Percentiles rank a stretch among this genome's conserved stretches.
phyloP scores from a whole-genome alignment of 2,113 vertebrate species.

The Emydura subglobosa region DNA sequence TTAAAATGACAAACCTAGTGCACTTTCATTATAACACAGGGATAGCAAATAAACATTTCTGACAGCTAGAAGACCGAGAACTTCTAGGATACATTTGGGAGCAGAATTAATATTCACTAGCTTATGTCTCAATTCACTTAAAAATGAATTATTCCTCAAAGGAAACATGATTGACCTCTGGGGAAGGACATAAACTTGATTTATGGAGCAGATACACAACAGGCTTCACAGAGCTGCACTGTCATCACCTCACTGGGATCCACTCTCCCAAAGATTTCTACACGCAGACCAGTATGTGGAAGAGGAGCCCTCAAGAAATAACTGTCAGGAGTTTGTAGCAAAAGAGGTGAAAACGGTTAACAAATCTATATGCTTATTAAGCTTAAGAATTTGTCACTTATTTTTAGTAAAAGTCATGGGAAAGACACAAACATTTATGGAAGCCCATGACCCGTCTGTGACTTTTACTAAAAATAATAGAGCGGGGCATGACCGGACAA shows the following conservation, averaged over 20 bases:
- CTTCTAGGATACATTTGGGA: background rate
- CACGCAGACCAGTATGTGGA: background rate
- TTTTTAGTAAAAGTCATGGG: no score
- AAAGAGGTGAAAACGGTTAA: background rate
- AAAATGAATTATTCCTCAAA: background rate
- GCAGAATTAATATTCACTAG: background rate
- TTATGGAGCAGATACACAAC: background rate
- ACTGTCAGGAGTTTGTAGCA: background rate
- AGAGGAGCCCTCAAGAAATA: background rate
- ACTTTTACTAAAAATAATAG: no score
- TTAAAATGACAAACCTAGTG: background rate
- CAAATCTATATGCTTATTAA: background rate
- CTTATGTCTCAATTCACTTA: background rate
- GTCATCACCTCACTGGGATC: background rate
- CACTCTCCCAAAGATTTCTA: background rate
- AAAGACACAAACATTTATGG: no score
- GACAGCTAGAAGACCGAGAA: background rate
- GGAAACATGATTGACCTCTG: background rate
- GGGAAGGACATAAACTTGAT: background rate
- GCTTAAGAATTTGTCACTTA: no score
- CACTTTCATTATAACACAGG: background rate
- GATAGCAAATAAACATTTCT: background rate
- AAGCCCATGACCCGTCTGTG: no score
- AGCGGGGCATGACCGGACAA: no score
- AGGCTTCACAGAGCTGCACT: background rate